Evolutionary conservation across 2,113 vertebrate species (phyloP).

Genomic region (Prunella himalayana): DNA sequence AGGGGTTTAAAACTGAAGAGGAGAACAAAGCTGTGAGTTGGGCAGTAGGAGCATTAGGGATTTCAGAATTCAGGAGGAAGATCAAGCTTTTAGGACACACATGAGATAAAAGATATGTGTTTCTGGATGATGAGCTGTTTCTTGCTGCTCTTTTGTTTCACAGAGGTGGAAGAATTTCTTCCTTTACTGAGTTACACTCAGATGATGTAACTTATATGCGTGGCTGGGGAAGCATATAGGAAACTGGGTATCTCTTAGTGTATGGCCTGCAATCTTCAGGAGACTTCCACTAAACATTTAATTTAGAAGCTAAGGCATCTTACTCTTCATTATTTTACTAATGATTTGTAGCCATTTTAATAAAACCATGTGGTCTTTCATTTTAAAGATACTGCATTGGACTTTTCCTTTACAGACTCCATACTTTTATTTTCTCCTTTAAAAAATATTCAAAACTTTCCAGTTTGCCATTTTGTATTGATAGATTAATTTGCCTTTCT

Average conservation of each 20-base stretch:
- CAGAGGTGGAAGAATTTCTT: not conserved
- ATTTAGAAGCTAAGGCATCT: not conserved
- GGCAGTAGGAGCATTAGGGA: not conserved
- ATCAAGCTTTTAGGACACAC: not conserved
- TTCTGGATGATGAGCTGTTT: not conserved
- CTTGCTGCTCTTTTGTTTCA: not conserved
- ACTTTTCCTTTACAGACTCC: not conserved
- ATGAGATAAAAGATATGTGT: not conserved
- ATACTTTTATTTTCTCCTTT: not conserved
- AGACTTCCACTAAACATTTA: not conserved
- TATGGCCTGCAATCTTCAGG: not conserved
- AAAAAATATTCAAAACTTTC: not conserved
- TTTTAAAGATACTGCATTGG: not conserved
- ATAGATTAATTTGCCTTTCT: not conserved
- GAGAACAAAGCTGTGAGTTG: not conserved
- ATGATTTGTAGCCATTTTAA: not conserved
- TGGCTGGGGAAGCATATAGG: not conserved
- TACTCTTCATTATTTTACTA: not conserved
- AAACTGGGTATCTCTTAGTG: not conserved
- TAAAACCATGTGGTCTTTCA: not conserved
- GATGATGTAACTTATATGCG: not conserved
- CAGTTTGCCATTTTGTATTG: not conserved
- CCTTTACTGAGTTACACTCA: not conserved
- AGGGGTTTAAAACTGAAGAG: not conserved
- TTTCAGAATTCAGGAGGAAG: not conserved